Conservation (phyloP, 2,888 invertebrate species). For the Seira sanloemensis region DNA sequence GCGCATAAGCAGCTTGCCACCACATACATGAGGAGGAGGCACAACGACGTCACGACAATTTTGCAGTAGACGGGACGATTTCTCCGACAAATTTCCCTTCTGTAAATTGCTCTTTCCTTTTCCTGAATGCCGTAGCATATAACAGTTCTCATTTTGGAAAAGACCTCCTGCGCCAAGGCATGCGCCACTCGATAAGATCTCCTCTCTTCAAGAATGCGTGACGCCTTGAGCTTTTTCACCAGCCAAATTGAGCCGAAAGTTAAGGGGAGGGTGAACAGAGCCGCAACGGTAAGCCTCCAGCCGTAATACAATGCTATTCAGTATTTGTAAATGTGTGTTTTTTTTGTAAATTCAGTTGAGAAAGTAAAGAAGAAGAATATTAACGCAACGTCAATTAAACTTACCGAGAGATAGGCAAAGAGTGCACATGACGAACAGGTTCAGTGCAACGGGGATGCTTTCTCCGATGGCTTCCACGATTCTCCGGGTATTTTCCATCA, state of each 20-base stretch:
- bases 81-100: constrained; percentile 29
- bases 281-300: constrained; percentile 53
- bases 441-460: constrained; percentile 49
- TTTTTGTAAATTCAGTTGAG: too few relatives aligned
- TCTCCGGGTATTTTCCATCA: constrained; percentile 63
- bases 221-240: constrained; percentile 20
- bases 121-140: constrained; percentile 55
- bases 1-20: constrained; percentile 47
- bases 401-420: constrained; percentile 14
- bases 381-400: too few relatives aligned
- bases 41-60: constrained; percentile 30
- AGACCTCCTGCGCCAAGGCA: constrained; percentile 48
- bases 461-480: constrained; percentile 65
- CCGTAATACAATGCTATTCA: constrained; percentile 58
- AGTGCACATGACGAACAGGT: constrained; percentile 39
- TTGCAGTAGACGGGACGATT: neutral
- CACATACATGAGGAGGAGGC: constrained; percentile 36
- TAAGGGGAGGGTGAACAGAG: constrained; percentile 23
- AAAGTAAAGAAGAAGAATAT: too few relatives aligned
- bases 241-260: constrained; percentile 26
- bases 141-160: constrained; percentile 60
- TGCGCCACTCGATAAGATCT: constrained; percentile 39
- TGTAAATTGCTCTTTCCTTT: constrained; percentile 36
- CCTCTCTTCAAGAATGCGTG: constrained; percentile 32
- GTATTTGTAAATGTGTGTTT: too few relatives aligned